A percentile compares a stretch with the other conserved stretches of the same genome.
Evolutionary conservation across 2,888 invertebrate genomes (phyloP).

Genomic region (Lepidonotus clava): DNA sequence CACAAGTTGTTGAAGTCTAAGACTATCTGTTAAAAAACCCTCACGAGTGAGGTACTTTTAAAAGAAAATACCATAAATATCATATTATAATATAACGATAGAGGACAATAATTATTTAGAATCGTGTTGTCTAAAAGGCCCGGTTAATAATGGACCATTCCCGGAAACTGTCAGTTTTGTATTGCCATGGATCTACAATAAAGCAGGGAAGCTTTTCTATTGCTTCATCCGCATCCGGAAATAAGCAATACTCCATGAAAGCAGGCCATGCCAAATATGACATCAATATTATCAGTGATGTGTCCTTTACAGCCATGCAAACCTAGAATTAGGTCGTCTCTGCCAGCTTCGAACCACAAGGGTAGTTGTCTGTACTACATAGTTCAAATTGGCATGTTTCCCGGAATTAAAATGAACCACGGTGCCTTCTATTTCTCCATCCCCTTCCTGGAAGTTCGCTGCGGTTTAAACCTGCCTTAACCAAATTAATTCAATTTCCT

Average conservation of each 20-base stretch:
- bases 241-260: background rate
- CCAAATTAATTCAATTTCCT: conserved; percentile 21
- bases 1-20: too few relatives aligned
- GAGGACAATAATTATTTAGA: too few relatives aligned
- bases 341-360: background rate
- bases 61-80: too few relatives aligned
- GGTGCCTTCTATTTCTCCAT: background rate
- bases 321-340: conserved; percentile 11
- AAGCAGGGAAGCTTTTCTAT: too few relatives aligned
- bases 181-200: too few relatives aligned
- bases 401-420: background rate
- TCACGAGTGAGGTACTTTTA: too few relatives aligned
- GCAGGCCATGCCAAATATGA: background rate
- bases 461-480: background rate
- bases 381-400: background rate
- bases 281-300: conserved; percentile 6
- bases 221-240: background rate
- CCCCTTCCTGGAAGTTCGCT: too few relatives aligned
- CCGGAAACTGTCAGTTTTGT: too few relatives aligned
- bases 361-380: background rate
- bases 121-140: too few relatives aligned
- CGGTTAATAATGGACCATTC: too few relatives aligned
- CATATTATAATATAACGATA: too few relatives aligned
- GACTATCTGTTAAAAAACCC: too few relatives aligned
- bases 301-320: background rate